A percentile compares a stretch with the other conserved stretches of the same genome.
These are phyloP conservation scores for Danio aesculapii DNA, from an alignment of 2,797 vertebrate genomes.

Conservation along the genomic window DNA sequence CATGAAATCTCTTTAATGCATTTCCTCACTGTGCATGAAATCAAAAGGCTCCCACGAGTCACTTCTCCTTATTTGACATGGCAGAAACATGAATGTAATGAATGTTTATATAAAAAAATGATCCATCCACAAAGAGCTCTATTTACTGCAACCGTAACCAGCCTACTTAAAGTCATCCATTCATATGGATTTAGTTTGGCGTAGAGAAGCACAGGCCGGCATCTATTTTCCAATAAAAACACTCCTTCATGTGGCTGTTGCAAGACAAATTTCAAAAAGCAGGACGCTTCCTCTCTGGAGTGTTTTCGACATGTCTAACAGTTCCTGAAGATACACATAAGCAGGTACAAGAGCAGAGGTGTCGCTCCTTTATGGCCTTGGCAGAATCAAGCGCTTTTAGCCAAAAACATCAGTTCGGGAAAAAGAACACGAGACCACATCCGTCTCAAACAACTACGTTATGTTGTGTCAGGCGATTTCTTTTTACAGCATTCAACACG, in stretches of 20 bases:
- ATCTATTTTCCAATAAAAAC: slow-evolving; percentile 61
- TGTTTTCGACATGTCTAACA: slow-evolving; percentile 34
- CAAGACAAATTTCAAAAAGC: slow-evolving; percentile 59
- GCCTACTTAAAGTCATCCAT: slow-evolving; percentile 46
- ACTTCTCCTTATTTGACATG: slow-evolving; percentile 46
- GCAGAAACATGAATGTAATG: slow-evolving; percentile 58
- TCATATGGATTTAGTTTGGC: slow-evolving; percentile 60
- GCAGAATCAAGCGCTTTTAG: slow-evolving; percentile 24
- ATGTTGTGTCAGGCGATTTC: slow-evolving; percentile 45
- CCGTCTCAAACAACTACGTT: slow-evolving; percentile 43
- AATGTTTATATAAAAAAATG: slow-evolving; percentile 52
- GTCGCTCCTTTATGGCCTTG: slow-evolving; percentile 22
- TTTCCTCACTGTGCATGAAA: slow-evolving; percentile 25
- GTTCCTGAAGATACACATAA: slow-evolving; percentile 42
- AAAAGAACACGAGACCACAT: slow-evolving; percentile 34
- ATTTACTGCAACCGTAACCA: slow-evolving; percentile 60
- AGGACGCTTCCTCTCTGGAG: slow-evolving; percentile 58
- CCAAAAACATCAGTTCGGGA: slow-evolving; percentile 23
- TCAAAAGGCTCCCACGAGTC: slow-evolving; percentile 46
- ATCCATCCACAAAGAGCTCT: slow-evolving; percentile 57
- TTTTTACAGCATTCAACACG: slow-evolving; percentile 38
- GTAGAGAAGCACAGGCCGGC: slow-evolving; percentile 19
- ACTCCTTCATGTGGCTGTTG: slow-evolving; percentile 60
- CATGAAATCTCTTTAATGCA: slow-evolving; percentile 15
- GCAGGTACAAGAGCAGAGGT: slow-evolving; percentile 29